phyloP scores from a whole-genome alignment of 2,888 invertebrate genomes.

The Acronicta alni region DNA sequence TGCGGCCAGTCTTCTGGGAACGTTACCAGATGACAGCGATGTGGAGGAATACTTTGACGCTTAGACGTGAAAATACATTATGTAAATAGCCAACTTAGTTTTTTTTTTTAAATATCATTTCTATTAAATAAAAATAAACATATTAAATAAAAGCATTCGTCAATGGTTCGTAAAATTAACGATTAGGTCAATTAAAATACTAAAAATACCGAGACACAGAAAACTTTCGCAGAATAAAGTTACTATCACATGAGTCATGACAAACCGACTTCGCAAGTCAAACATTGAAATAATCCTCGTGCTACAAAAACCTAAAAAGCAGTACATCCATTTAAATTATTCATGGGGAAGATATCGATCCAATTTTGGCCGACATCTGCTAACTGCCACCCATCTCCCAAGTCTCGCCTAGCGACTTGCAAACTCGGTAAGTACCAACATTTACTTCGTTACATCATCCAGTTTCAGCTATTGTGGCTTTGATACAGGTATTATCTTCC shows the following conservation, averaged over 20 bases:
- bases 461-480: conserved; percentile 27
- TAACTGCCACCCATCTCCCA: conserved; percentile 58
- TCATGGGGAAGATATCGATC: conserved; percentile 78
- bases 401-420: conserved; percentile 32
- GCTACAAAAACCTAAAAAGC: conserved; percentile 64
- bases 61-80: too few species aligned
- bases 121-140: too few species aligned
- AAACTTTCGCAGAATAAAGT: neutral
- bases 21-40: too few species aligned
- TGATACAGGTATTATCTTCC: conserved; percentile 35
- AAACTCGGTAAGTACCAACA: conserved; percentile 23
- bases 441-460: conserved; percentile 42
- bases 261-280: conserved; percentile 10
- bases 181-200: too few species aligned
- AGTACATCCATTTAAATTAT: conserved; percentile 81
- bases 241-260: conserved; percentile 1
- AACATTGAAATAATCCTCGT: conserved; percentile 32
- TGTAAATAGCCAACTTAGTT: too few species aligned
- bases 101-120: too few species aligned
- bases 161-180: too few species aligned
- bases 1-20: too few species aligned
- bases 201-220: neutral
- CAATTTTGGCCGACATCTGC: conserved; percentile 66
- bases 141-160: too few species aligned
- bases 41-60: too few species aligned